These are phyloP conservation scores for Emmelina monodactyla DNA, from an alignment of 2,888 invertebrate genomes.

Conservation along the genomic window DNA sequence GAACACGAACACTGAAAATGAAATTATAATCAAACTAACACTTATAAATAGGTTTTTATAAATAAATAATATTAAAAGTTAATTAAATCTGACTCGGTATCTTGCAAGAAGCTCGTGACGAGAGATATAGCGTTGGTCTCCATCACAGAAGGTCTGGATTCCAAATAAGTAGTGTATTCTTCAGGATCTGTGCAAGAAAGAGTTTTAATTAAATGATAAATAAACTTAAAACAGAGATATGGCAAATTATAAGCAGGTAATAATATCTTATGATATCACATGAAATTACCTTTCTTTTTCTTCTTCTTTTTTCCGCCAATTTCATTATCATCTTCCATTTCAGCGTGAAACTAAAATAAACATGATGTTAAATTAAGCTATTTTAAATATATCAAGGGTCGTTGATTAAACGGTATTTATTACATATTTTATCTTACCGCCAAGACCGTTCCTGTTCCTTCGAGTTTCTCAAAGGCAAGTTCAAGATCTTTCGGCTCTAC, in stretches of 20 bases:
- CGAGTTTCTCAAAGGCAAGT: constrained; percentile 63
- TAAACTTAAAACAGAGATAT: background rate
- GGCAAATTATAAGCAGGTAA: background rate
- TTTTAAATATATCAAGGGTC: no score
- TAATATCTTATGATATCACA: background rate
- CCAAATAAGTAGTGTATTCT: constrained; percentile 69
- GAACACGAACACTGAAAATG: constrained; percentile 65
- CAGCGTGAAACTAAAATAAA: constrained; percentile 73
- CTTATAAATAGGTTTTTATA: no score
- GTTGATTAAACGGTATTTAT: no score
- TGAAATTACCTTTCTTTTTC: constrained; percentile 31
- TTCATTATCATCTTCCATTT: constrained; percentile 53
- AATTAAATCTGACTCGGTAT: constrained; percentile 56
- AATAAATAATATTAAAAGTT: constrained; percentile 4
- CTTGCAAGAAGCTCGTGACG: constrained; percentile 63
- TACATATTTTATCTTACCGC: constrained; percentile 71
- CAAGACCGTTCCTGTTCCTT: constrained; percentile 67
- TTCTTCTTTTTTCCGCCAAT: constrained; percentile 28
- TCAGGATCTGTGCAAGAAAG: constrained; percentile 47
- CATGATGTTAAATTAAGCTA: background rate
- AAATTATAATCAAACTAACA: background rate
- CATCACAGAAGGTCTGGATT: constrained; percentile 71
- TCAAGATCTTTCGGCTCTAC: constrained; percentile 65
- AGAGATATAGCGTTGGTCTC: constrained; percentile 71
- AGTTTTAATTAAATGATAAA: background rate